These are phyloP conservation scores for Cassiopea andromeda DNA, from an alignment of 30 jellyfish, hydroid and myxozoan genomes.

Conservation along the genomic window DNA sequence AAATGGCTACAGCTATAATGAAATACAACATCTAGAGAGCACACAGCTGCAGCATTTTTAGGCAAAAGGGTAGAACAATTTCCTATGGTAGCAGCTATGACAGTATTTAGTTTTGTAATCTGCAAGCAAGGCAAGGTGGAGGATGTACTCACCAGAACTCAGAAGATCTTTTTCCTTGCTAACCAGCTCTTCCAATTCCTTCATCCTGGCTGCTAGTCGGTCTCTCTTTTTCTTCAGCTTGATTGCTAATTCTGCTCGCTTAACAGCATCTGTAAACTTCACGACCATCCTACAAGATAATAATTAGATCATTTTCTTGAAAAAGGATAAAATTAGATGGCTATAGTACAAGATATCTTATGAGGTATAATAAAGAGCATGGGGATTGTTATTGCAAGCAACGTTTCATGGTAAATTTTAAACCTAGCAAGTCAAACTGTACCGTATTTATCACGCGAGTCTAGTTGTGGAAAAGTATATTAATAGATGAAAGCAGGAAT, in stretches of 20 bases:
- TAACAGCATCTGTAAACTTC: conserved; percentile 84
- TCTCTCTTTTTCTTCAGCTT: conserved; percentile 75
- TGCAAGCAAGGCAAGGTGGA: not conserved
- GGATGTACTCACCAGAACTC: conserved; percentile 41
- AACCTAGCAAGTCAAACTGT: too few species aligned
- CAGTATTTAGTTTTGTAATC: not conserved
- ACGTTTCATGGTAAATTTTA: too few species aligned
- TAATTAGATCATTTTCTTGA: not conserved
- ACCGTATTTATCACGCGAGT: too few species aligned
- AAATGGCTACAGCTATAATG: too few species aligned
- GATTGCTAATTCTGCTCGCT: conserved; percentile 77
- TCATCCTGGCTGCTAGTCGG: conserved; percentile 63
- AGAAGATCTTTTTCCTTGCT: conserved; percentile 59
- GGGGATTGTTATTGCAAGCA: too few species aligned
- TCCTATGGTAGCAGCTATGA: too few species aligned
- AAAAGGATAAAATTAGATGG: not conserved
- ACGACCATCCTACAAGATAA: conserved; percentile 75
- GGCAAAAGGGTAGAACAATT: too few species aligned
- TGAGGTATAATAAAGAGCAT: too few species aligned
- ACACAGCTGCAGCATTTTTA: too few species aligned
- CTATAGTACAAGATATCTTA: not conserved
- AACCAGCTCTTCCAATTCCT: conserved; percentile 57
- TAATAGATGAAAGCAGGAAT: too few species aligned
- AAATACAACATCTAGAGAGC: too few species aligned
- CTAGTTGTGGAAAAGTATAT: too few species aligned